These are phyloP conservation scores for Macropis europaea DNA, from an alignment of 2,888 invertebrate genomes.

Conservation along the genomic window DNA sequence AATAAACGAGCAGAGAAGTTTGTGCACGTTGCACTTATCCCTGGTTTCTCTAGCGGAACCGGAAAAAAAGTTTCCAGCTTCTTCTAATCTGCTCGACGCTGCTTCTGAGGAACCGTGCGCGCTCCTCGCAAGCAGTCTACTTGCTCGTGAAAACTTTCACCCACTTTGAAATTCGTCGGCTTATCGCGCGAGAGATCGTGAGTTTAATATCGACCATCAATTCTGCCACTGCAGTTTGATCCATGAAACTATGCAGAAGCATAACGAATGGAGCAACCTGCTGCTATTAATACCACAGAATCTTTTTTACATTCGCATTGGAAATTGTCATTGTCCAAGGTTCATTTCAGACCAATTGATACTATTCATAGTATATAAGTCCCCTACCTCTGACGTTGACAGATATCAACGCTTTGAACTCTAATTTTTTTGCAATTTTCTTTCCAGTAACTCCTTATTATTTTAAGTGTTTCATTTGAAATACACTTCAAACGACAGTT, in stretches of 20 bases:
- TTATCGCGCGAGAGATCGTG: constrained; percentile 3
- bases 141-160: constrained; percentile 69
- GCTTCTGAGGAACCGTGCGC: constrained; percentile 52
- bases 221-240: constrained; percentile 5
- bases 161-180: constrained; percentile 51
- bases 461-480: too few species aligned
- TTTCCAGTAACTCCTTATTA: too few species aligned
- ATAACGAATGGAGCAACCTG: background rate
- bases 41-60: constrained; percentile 4
- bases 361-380: too few species aligned
- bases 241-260: background rate
- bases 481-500: too few species aligned
- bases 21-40: background rate
- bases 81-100: constrained; percentile 33
- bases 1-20: background rate
- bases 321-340: too few species aligned
- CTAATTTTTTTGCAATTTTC: too few species aligned
- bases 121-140: constrained; percentile 59
- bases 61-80: constrained; percentile 51
- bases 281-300: too few species aligned
- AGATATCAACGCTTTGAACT: too few species aligned
- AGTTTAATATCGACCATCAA: constrained; percentile 8
- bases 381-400: too few species aligned
- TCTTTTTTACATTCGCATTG: too few species aligned
- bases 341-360: too few species aligned